Evolutionary conservation across 2,888 invertebrate species (phyloP).

Genomic region (Atrina japonica): DNA sequence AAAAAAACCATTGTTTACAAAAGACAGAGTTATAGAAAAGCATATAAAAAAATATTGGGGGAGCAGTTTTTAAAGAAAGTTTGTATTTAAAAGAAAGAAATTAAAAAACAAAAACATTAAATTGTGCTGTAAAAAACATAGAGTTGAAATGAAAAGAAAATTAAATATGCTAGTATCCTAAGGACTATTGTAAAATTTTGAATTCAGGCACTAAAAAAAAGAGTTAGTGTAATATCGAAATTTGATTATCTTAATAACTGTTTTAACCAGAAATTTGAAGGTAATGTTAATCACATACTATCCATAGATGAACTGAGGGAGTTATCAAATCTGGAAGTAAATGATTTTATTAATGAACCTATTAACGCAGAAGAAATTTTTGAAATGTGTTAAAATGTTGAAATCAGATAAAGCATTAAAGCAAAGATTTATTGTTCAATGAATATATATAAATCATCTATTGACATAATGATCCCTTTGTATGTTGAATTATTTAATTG

Average conservation of each 20-base stretch:
- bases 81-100: conserved; percentile 4
- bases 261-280: conserved; percentile 11
- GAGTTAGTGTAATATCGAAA: not conserved
- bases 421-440: no score
- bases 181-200: conserved; percentile 15
- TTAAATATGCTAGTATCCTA: not conserved
- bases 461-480: no score
- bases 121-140: conserved; percentile 11
- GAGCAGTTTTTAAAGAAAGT: conserved; percentile 14
- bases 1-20: conserved; percentile 7
- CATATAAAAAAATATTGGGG: not conserved
- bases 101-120: conserved; percentile 5
- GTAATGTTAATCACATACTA: not conserved
- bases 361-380: no score
- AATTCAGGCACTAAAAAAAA: conserved; percentile 2
- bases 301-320: conserved; percentile 1
- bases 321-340: no score
- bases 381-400: no score
- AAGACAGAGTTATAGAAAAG: conserved; percentile 3
- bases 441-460: no score
- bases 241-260: conserved; percentile 4
- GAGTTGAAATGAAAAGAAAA: conserved; percentile 6
- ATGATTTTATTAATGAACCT: no score
- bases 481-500: no score
- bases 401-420: no score